Percentiles rank a stretch among this genome's conserved stretches.
Conservation (phyloP, 2,797 vertebrate species). For the Carduelis carduelis region DNA sequence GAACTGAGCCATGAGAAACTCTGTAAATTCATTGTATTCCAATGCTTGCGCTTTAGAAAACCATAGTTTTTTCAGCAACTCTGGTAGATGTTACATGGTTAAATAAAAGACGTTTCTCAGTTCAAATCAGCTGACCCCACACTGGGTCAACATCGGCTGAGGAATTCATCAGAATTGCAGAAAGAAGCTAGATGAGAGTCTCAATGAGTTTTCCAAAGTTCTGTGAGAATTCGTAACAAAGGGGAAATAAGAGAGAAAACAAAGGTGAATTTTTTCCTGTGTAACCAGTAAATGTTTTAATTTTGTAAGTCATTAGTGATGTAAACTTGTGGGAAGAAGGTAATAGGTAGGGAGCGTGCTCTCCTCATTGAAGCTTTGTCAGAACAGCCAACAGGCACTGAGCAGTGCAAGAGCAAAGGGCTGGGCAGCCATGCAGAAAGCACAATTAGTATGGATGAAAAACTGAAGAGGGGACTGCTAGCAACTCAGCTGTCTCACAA, state of each 20-base stretch:
- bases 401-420: not conserved
- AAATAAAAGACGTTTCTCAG: not conserved
- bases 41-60: not conserved
- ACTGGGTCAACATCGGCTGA: not conserved
- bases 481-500: not conserved
- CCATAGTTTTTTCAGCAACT: not conserved
- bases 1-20: not conserved
- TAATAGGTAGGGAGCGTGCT: rapidly evolving
- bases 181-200: not conserved
- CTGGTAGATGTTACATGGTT: not conserved
- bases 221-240: not conserved
- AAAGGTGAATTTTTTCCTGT: not conserved
- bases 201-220: not conserved
- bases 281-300: not conserved
- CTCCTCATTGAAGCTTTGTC: not conserved
- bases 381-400: not conserved
- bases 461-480: not conserved
- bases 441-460: not conserved
- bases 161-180: not conserved
- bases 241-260: not conserved
- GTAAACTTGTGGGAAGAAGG: not conserved
- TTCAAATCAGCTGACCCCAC: not conserved
- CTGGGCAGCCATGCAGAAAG: not conserved
- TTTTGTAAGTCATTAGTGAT: not conserved
- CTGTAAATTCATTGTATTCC: not conserved